Evolutionary conservation across 2,888 invertebrate species (phyloP).

Genomic region (Microplitis deprimator): DNA sequence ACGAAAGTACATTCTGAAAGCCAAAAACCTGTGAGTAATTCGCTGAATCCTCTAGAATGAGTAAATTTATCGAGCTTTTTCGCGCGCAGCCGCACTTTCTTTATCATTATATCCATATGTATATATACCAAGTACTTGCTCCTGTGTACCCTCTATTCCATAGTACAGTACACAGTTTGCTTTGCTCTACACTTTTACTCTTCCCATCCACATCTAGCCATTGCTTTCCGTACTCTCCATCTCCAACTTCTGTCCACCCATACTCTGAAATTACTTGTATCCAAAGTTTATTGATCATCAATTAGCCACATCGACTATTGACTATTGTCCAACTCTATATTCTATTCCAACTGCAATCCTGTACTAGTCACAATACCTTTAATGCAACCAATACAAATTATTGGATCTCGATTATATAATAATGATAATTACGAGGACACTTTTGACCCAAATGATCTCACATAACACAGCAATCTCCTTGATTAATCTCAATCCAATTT

Average conservation of each 20-base stretch:
- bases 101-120: neutral
- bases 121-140: neutral
- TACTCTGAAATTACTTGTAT: neutral
- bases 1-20: neutral
- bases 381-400: too few species aligned
- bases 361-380: too few species aligned
- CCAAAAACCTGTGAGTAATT: conserved; percentile 30
- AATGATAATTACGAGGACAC: too few species aligned
- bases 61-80: conserved; percentile 36
- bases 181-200: neutral
- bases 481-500: neutral
- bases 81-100: conserved; percentile 33
- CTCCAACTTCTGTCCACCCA: neutral
- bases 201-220: neutral
- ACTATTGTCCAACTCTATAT: neutral
- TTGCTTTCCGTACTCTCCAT: neutral
- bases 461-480: neutral
- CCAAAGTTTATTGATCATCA: conserved; percentile 31
- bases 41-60: neutral
- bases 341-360: neutral
- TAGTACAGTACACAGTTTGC: neutral
- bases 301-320: conserved; percentile 21
- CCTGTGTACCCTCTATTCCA: neutral
- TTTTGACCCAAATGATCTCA: too few species aligned
- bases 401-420: too few species aligned